These are phyloP conservation scores for Drosophila eohydei DNA, from an alignment of 2,888 invertebrate species.

Conservation along the genomic window DNA sequence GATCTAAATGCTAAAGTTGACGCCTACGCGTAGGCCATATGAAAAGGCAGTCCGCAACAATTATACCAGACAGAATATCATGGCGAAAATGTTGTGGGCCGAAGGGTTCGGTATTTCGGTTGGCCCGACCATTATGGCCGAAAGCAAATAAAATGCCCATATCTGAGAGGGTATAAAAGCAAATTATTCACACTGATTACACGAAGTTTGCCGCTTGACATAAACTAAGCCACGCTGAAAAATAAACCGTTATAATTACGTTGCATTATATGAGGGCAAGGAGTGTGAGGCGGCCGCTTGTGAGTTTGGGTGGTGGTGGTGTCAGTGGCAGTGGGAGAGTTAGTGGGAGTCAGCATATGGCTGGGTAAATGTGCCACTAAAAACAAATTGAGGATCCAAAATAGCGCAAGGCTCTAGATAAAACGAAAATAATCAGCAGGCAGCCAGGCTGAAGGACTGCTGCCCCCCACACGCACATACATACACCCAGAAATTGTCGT, in stretches of 20 bases:
- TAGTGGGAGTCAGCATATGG: constrained; percentile 44
- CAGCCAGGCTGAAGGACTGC: constrained; percentile 71
- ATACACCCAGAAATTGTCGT: constrained; percentile 58
- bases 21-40: constrained; percentile 39
- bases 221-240: constrained; percentile 70
- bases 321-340: background rate
- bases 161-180: constrained; percentile 64
- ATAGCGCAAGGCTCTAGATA: constrained; percentile 74
- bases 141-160: constrained; percentile 62
- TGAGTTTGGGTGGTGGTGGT: no score
- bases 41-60: constrained; percentile 57
- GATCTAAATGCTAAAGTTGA: constrained; percentile 69
- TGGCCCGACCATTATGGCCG: constrained; percentile 37
- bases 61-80: constrained; percentile 48
- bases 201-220: constrained; percentile 66
- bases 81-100: constrained; percentile 4
- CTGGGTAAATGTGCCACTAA: constrained; percentile 64
- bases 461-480: background rate
- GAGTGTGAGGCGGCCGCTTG: background rate
- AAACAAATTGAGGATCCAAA: constrained; percentile 77
- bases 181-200: constrained; percentile 79
- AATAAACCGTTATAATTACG: constrained; percentile 78
- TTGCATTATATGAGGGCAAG: constrained; percentile 44
- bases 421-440: constrained; percentile 80
- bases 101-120: constrained; percentile 18